phyloP scores from a whole-genome alignment of 2,888 invertebrate species.

The Vandiemenella viatica region DNA sequence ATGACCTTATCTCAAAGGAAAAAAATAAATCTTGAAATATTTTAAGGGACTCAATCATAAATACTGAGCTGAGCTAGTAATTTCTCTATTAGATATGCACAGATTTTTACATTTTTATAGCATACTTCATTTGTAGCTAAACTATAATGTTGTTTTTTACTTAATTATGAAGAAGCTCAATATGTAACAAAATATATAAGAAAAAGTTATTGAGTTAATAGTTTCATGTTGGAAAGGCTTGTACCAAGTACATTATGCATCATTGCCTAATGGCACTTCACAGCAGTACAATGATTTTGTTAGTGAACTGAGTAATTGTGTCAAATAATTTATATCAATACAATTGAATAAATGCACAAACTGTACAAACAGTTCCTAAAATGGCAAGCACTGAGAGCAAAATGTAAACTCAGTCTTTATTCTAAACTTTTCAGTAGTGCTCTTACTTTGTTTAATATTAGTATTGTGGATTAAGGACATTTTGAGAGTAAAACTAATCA shows the following conservation, averaged over 20 bases:
- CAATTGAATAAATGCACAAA: slow-evolving; percentile 13
- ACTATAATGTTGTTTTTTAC: slow-evolving; percentile 17
- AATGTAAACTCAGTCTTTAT: slow-evolving; percentile 2
- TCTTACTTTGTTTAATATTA: no score
- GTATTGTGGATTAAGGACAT: no score
- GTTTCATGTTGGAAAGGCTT: slow-evolving; percentile 5
- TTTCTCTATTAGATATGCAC: slow-evolving; percentile 18
- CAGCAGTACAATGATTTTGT: not conserved
- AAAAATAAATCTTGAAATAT: slow-evolving; percentile 16
- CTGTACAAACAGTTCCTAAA: slow-evolving; percentile 17
- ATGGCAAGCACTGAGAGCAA: slow-evolving; percentile 16
- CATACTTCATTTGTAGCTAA: slow-evolving; percentile 18
- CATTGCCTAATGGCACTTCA: slow-evolving; percentile 6
- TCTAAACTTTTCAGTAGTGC: no score
- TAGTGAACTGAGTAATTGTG: slow-evolving; percentile 9
- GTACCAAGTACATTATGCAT: slow-evolving; percentile 8
- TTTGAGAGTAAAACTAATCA: no score
- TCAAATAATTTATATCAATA: slow-evolving; percentile 13
- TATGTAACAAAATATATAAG: slow-evolving; percentile 11
- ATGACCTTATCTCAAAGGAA: slow-evolving; percentile 15
- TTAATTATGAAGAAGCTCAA: slow-evolving; percentile 16
- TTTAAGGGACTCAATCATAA: slow-evolving; percentile 14
- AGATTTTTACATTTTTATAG: slow-evolving; percentile 20
- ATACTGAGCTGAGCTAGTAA: slow-evolving; percentile 16
- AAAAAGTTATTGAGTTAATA: slow-evolving; percentile 5